Evolutionary conservation across 2,113 vertebrate genomes (phyloP), one percentile per base, ranked within the genome.

Genomic region (Recurvirostra avosetta): DNA sequence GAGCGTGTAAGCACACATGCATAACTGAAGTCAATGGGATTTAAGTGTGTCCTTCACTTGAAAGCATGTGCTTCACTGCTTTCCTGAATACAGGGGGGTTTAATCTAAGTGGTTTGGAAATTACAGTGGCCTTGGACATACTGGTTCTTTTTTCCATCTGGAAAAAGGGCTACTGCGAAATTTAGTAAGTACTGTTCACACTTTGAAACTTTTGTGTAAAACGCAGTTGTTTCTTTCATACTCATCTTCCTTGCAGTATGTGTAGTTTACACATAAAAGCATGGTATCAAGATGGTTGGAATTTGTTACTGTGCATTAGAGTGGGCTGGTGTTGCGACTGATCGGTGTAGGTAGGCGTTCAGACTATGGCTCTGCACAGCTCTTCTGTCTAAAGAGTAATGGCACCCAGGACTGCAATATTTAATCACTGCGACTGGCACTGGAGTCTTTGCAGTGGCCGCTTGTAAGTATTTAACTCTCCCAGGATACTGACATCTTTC

Each of bases 11-110:
- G 96, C 91, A 36, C 88, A 91, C 83, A 87, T 61, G 66, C 77
- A 68, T 91, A 86, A 70, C 92, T 82, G 86, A 89, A 95, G 94
- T 97, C 95, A 95, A 87, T 95, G 80, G 89, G 86, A 92, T 92
- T 95, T 94, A 85, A 96, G 94, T 90, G 82, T 76, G 95, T 92
- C 67, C 96, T 97, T 94, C 96, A 94, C 90, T 97, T 79, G 86
- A 92, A 94, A 96, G 94, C 95, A 80, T 32, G 95, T 95, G 92
- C 91, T 95, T 94, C 89, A 66, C 53, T 13, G 55, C 83, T 87
- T 88, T 79, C 79, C 86, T 94, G 86, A 97, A 87, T 87, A 40
- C 92, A 34, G 84, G 41, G 32, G 65, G 84, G 22, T 50, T 95
- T 96, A 45, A 76, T 91, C 66, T 92, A 63, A 95, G 97, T 95